phyloP scores from a whole-genome alignment of 2,797 vertebrate genomes.

The Sphenopsis melanotis region DNA sequence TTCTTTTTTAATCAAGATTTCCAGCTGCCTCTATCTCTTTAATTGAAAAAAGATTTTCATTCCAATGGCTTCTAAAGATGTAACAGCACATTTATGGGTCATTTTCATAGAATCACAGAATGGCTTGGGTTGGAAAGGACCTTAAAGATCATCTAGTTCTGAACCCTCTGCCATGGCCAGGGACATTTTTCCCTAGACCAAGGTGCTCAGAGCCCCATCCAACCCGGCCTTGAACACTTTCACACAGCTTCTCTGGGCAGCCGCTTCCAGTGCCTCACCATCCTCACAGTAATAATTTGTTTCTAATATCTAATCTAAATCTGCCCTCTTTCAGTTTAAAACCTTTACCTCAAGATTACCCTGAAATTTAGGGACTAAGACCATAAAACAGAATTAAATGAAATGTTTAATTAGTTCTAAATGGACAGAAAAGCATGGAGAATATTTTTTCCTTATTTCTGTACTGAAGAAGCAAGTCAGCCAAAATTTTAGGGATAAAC shows the following conservation, averaged over 20 bases:
- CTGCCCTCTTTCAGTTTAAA: background rate
- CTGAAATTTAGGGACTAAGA: background rate
- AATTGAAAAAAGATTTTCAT: background rate
- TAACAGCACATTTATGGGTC: background rate
- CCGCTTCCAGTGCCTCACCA: background rate
- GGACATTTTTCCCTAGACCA: background rate
- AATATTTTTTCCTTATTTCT: background rate
- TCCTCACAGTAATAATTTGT: background rate
- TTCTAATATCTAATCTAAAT: background rate
- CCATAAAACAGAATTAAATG: background rate
- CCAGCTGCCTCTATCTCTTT: background rate
- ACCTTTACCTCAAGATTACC: background rate
- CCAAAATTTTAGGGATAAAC: background rate
- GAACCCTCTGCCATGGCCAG: background rate
- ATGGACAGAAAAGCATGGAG: background rate
- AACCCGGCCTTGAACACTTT: background rate
- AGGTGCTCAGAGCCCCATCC: background rate
- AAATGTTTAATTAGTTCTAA: background rate
- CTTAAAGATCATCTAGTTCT: background rate
- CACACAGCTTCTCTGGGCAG: background rate
- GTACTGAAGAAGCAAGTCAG: background rate
- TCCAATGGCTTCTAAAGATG: background rate
- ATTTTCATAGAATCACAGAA: background rate
- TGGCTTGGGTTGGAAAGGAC: background rate
- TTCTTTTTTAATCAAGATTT: background rate